These are phyloP conservation scores for Drosophila cardini DNA, from an alignment of 1,140 invertebrate genomes.

Conservation along the genomic window DNA sequence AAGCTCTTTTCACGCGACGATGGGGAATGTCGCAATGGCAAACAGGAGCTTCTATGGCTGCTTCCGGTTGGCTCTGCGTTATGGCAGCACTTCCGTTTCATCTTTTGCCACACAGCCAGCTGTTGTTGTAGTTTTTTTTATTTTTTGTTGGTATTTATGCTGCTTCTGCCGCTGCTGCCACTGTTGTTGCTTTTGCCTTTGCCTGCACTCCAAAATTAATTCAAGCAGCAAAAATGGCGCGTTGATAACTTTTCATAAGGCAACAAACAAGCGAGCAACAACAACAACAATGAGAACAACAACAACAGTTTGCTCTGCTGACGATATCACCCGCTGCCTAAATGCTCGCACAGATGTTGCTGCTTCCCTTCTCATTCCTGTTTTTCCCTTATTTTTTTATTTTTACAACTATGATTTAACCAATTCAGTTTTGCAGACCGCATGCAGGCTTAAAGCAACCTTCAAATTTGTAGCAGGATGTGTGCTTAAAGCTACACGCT, in stretches of 20 bases:
- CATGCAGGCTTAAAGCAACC: conserved; percentile 46
- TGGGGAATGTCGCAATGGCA: conserved; percentile 31
- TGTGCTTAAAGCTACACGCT: conserved; percentile 44
- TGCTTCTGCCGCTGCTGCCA: conserved; percentile 1
- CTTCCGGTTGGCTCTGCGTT: conserved; percentile 77
- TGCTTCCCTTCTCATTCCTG: background rate
- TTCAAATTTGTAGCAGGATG: conserved; percentile 48
- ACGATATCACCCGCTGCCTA: conserved; percentile 45
- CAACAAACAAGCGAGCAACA: conserved; percentile 11
- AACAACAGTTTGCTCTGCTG: background rate
- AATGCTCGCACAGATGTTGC: conserved; percentile 57
- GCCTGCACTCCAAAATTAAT: conserved; percentile 67
- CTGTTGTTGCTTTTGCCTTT: conserved; percentile 3
- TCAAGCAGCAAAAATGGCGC: conserved; percentile 79
- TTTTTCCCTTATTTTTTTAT: background rate
- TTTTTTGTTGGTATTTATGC: background rate
- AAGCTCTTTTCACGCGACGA: conserved; percentile 62
- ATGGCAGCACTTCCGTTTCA: conserved; percentile 74
- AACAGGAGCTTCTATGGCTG: conserved; percentile 70
- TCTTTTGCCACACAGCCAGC: conserved; percentile 23
- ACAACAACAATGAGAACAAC: too few species aligned
- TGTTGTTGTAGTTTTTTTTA: conserved; percentile 7
- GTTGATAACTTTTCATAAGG: conserved; percentile 60
- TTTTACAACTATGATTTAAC: conserved; percentile 18
- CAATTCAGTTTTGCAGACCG: conserved; percentile 34